Conservation (phyloP, 2,797 vertebrate species). For the Poecilia gillii region DNA sequence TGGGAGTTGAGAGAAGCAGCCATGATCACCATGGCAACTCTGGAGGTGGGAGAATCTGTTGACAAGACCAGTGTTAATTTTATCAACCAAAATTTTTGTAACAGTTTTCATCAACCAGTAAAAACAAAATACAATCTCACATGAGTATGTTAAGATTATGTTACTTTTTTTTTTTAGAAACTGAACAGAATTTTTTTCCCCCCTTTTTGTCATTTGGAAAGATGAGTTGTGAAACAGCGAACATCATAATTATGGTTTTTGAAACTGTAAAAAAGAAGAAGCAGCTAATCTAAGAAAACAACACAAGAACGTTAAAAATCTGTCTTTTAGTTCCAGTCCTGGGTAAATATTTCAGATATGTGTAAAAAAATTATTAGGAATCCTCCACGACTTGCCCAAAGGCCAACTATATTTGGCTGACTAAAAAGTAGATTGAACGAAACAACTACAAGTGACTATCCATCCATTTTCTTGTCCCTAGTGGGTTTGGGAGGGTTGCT, state of each 20-base stretch:
- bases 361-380: background rate
- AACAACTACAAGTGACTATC: background rate
- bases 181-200: background rate
- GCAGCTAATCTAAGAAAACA: background rate
- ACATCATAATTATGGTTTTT: background rate
- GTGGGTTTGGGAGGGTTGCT: too few relatives aligned
- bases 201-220: background rate
- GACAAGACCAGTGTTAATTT: background rate
- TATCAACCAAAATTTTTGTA: background rate
- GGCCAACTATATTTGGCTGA: background rate
- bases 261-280: background rate
- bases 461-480: too few relatives aligned
- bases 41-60: background rate
- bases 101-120: background rate
- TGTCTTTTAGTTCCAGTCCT: too few relatives aligned
- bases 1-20: background rate
- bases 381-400: background rate
- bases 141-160: background rate
- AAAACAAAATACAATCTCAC: background rate
- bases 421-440: background rate
- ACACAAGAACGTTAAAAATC: background rate
- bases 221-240: background rate
- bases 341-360: background rate
- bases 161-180: background rate
- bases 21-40: background rate